Conservation (phyloP, 2,888 invertebrate genomes). For the Priocnemis perturbator region DNA sequence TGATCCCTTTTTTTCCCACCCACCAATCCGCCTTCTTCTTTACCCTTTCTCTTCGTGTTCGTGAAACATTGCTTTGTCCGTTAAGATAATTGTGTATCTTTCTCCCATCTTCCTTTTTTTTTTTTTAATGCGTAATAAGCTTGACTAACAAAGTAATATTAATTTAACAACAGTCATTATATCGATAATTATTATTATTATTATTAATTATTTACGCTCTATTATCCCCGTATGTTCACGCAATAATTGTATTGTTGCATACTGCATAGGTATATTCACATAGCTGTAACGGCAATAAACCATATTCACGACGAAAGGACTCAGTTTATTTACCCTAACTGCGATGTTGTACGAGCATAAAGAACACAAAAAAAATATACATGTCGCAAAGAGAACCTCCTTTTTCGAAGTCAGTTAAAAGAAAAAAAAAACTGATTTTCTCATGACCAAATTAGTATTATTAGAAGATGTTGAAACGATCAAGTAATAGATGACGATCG, state of each 20-base stretch:
- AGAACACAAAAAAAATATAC: not conserved
- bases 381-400: too few relatives aligned
- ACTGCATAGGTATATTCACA: conserved; percentile 61
- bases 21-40: conserved; percentile 6
- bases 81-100: conserved; percentile 8
- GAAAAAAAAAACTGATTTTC: too few relatives aligned
- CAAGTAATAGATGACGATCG: too few relatives aligned
- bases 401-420: too few relatives aligned
- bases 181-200: conserved; percentile 45
- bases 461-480: too few relatives aligned
- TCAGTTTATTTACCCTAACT: not conserved
- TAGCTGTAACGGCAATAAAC: conserved; percentile 68
- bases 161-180: conserved; percentile 67
- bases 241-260: conserved; percentile 68
- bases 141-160: conserved; percentile 63
- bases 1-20: conserved; percentile 15
- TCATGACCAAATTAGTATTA: too few relatives aligned
- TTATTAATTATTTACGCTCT: conserved; percentile 57
- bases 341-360: not conserved
- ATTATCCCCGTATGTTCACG: conserved; percentile 61
- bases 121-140: conserved; percentile 56
- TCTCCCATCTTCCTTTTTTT: conserved; percentile 43
- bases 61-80: too few relatives aligned
- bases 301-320: conserved; percentile 63
- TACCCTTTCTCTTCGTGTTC: conserved; percentile 19